These are phyloP conservation scores for Poeciliopsis presidionis DNA, from an alignment of 2,797 vertebrate species.

Conservation along the genomic window DNA sequence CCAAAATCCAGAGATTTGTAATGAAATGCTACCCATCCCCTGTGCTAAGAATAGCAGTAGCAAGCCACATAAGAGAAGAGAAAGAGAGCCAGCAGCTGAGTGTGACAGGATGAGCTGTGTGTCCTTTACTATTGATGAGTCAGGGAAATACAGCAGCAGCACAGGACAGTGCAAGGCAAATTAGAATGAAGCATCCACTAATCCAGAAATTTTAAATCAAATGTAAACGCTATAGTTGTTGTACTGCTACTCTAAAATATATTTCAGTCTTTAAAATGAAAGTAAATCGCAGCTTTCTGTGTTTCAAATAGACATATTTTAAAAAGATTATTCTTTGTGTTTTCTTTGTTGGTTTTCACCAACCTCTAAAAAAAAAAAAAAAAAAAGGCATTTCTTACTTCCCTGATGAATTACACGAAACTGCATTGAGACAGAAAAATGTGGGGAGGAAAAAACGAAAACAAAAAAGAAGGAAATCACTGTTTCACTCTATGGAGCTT, in stretches of 20 bases:
- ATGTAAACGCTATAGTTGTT: not conserved
- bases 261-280: not conserved
- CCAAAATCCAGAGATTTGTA: conserved; percentile 55
- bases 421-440: conserved; percentile 59
- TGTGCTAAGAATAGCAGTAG: conserved; percentile 63
- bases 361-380: conserved; percentile 17
- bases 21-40: conserved; percentile 54
- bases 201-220: not conserved
- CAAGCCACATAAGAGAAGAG: conserved; percentile 41
- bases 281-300: not conserved
- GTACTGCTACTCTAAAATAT: not conserved
- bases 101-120: conserved; percentile 47
- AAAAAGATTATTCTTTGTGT: not conserved
- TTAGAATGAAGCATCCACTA: conserved; percentile 9
- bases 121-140: conserved; percentile 64
- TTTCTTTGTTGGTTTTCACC: conserved; percentile 3
- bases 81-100: conserved; percentile 44
- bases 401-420: conserved; percentile 70
- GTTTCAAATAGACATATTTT: not conserved
- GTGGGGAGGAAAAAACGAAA: conserved; percentile 9
- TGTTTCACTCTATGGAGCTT: conserved; percentile 41
- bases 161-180: conserved; percentile 23
- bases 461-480: conserved; percentile 40
- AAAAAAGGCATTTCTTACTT: conserved; percentile 37
- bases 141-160: conserved; percentile 47